Evolutionary conservation across 2,797 vertebrate genomes (phyloP).

Genomic region (Poecilia wingei): DNA sequence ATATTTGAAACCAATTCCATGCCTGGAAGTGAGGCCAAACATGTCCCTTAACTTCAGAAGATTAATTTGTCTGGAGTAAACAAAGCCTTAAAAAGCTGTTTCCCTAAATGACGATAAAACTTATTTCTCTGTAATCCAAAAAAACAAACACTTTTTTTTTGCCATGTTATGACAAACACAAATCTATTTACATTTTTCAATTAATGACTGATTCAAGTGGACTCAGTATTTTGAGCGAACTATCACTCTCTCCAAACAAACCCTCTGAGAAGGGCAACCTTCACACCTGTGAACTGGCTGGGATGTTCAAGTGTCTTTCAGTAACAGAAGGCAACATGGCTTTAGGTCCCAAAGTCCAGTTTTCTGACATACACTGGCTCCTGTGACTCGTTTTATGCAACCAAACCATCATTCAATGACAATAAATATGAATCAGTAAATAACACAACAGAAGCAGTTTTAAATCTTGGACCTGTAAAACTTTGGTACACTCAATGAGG

Average conservation of each 20-base stretch:
- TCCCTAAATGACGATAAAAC: neutral
- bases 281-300: slow-evolving; percentile 33
- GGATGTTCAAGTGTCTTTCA: slow-evolving; percentile 76
- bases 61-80: neutral
- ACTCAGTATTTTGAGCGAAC: slow-evolving; percentile 11
- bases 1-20: neutral
- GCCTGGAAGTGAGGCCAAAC: neutral
- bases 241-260: slow-evolving; percentile 5
- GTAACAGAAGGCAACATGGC: slow-evolving; percentile 79
- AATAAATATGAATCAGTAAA: slow-evolving; percentile 37
- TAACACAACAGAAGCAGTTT: slow-evolving; percentile 28
- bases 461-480: slow-evolving; percentile 56
- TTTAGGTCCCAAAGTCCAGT: slow-evolving; percentile 76
- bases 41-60: neutral
- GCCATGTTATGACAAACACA: neutral
- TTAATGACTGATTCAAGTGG: neutral
- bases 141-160: neutral
- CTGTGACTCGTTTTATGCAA: slow-evolving; percentile 30
- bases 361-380: slow-evolving; percentile 32
- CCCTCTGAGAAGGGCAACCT: slow-evolving; percentile 4
- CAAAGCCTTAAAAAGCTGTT: neutral
- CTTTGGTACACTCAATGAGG: slow-evolving; percentile 74
- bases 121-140: neutral
- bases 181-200: neutral
- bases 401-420: slow-evolving; percentile 5